Base-by-base conservation (phyloP, 1,140 invertebrate species). In the Centruroides vittatus region DNA sequence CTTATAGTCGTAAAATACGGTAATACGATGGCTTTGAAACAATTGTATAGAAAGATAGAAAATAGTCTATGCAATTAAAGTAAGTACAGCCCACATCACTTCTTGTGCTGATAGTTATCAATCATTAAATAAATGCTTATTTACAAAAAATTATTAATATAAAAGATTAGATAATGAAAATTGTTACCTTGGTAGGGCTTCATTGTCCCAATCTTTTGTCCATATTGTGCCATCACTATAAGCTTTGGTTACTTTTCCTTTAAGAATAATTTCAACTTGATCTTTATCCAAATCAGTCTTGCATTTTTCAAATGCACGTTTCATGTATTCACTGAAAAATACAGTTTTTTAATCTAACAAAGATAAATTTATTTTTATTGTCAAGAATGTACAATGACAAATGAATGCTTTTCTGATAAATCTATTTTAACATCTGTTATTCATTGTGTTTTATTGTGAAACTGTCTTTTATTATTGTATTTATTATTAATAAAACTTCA, bases 251-350 rank as follows among this genome's bases (percentile, higher is more conserved):
- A 97, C 86, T 75, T 93, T 90, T 48, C 89, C 89, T 73, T 94
- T 95, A 46, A 98, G 76, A 66, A 92, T 87, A 61, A 91, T 89
- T 72, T 94, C 89, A 58, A 97, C 89, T 72, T 91, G 84, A 79
- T 97, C 89, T 75, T 92, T 89, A 73, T 96, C 89, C 59, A 89
- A 81, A 59, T 82, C 79, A 11, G 88, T 88, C 67, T 82, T 82
- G 70, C 90, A 95, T 75, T 89, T 89, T 48, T 84, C 84, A 78
- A 94, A 97, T 69, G 91, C 93, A 65, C 86, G 82, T 67, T 87
- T 85, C 10, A 96, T 90, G 75, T 94, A 98, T 35, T 57, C 59
- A 34, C 61, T 65, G 36, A 12, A 53, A 53, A 49, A 56, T 41
- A 10, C 23, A 23, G 10, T 10, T n/a, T 49, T 3, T 49, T 11